Conservation (phyloP, 1,140 invertebrate genomes). For the Eciton burchellii region DNA sequence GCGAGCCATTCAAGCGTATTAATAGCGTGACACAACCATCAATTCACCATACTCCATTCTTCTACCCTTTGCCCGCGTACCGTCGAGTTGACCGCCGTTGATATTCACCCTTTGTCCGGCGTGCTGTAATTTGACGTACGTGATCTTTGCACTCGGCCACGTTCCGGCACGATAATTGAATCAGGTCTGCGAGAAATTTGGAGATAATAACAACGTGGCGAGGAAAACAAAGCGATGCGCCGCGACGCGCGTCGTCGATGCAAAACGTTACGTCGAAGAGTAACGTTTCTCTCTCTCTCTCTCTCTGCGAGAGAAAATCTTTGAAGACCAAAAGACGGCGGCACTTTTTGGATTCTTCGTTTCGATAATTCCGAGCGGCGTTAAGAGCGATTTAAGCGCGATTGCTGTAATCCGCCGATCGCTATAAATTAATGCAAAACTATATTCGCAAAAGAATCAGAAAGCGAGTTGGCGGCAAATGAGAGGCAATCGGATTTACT, state of each 20-base stretch:
- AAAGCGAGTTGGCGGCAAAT: not conserved
- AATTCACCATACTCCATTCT: constrained; percentile 52
- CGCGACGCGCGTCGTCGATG: no score
- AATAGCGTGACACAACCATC: constrained; percentile 60
- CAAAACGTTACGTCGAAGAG: no score
- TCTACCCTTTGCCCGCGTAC: constrained; percentile 12
- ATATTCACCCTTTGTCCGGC: constrained; percentile 31
- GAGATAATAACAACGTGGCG: constrained; percentile 11
- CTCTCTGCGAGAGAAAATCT: not conserved
- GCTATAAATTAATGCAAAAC: not conserved
- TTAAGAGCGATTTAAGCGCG: not conserved
- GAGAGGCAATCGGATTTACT: constrained; percentile 1
- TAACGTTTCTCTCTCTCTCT: no score
- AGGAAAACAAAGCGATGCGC: not conserved
- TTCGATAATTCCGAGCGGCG: constrained; percentile 4
- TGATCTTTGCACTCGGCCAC: constrained; percentile 18
- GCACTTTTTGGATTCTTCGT: not conserved
- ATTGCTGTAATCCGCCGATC: not conserved
- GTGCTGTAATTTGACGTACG: constrained; percentile 45
- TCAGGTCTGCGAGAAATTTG: constrained; percentile 2
- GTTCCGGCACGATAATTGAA: not conserved
- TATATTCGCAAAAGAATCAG: not conserved
- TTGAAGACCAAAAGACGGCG: not conserved
- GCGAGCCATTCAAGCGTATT: constrained; percentile 56
- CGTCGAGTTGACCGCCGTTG: constrained; percentile 18